Percentiles rank a stretch among this genome's conserved stretches.
Evolutionary conservation across 1,140 invertebrate genomes (phyloP).

Genomic region (Trypoxylus dichotomus): DNA sequence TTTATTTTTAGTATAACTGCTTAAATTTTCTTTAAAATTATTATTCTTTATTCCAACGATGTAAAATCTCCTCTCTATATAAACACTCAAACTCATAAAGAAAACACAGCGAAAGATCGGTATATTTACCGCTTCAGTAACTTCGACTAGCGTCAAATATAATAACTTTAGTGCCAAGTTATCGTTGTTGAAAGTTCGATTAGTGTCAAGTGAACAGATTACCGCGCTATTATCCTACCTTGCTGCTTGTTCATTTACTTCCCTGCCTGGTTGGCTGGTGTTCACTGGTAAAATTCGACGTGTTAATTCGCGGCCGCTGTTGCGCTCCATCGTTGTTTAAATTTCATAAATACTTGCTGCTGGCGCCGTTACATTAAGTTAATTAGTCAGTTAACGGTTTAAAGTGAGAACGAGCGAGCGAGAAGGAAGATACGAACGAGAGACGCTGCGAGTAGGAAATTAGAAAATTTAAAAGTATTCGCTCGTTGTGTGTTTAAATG

Average conservation of each 20-base stretch:
- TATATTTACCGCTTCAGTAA: conserved; percentile 8
- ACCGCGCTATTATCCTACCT: conserved; percentile 37
- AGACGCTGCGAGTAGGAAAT: not conserved
- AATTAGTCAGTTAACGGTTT: conserved; percentile 18
- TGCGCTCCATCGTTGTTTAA: conserved; percentile 34
- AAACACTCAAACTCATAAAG: not conserved
- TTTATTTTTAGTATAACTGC: too few relatives aligned
- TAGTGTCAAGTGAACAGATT: conserved; percentile 11
- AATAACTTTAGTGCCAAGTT: conserved; percentile 18
- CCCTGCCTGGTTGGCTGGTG: conserved; percentile 31
- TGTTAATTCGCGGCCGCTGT: conserved; percentile 38
- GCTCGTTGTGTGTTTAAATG: conserved; percentile 4
- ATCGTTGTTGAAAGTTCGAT: conserved; percentile 4
- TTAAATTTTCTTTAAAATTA: too few relatives aligned
- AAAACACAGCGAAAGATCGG: not conserved
- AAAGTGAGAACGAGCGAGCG: not conserved
- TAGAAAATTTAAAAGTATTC: conserved; percentile 21
- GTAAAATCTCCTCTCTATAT: not conserved
- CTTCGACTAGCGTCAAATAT: conserved; percentile 1
- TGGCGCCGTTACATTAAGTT: conserved; percentile 37
- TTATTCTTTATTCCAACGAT: too few relatives aligned
- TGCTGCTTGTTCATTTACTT: conserved; percentile 36
- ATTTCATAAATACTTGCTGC: conserved; percentile 40
- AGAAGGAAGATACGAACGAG: not conserved
- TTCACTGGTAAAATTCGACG: not conserved